Conservation (phyloP, 2,888 invertebrate genomes). For the Latheticus oryzae region DNA sequence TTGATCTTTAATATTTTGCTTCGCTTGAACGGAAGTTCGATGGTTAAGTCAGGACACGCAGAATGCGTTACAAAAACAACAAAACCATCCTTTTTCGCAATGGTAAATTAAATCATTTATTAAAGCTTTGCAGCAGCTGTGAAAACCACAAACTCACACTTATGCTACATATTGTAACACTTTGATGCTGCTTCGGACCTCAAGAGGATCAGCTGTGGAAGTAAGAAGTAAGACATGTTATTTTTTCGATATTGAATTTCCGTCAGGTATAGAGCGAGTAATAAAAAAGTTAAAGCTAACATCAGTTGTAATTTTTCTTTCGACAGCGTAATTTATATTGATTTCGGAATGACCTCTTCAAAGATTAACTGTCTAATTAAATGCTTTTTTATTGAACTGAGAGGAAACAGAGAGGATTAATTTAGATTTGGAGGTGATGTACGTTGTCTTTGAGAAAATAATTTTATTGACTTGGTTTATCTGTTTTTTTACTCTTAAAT, state of each 20-base stretch:
- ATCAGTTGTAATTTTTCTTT: conserved; percentile 5
- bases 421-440: no score
- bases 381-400: no score
- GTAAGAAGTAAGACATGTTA: conserved; percentile 16
- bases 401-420: no score
- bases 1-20: no score
- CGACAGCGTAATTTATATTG: conserved; percentile 5
- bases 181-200: background rate
- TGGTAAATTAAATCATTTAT: conserved; percentile 25
- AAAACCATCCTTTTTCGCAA: conserved; percentile 4
- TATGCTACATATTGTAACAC: conserved; percentile 3
- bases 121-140: conserved; percentile 4
- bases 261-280: conserved; percentile 7
- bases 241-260: conserved; percentile 7
- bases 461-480: conserved; percentile 3
- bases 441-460: no score
- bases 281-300: conserved; percentile 7
- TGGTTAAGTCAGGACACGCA: conserved; percentile 14
- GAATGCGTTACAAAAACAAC: background rate
- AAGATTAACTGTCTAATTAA: no score
- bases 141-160: conserved; percentile 7
- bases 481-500: background rate
- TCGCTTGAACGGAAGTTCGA: no score
- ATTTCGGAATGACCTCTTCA: no score
- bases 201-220: background rate